A percentile compares a stretch with the other conserved stretches of the same genome.
phyloP scores from a whole-genome alignment of 2,113 vertebrate genomes.

The Geococcyx californianus region DNA sequence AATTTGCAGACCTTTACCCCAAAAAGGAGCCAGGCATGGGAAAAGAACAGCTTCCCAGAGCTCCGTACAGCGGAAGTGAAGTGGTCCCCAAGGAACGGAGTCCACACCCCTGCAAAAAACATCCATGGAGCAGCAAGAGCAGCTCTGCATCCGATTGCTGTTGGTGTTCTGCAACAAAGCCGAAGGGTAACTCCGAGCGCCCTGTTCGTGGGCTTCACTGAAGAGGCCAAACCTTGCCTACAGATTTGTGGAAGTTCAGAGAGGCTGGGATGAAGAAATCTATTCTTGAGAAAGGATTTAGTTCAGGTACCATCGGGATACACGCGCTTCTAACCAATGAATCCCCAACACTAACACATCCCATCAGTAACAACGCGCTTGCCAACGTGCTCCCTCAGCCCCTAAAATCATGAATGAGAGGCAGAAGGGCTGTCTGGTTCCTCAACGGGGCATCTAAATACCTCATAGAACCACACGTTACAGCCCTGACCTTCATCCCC shows the following conservation, averaged over 20 bases:
- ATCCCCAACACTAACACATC: neutral
- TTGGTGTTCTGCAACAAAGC: neutral
- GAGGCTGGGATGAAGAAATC: neutral
- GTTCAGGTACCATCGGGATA: neutral
- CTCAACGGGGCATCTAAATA: neutral
- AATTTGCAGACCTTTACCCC: conserved; percentile 77
- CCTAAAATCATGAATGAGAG: neutral
- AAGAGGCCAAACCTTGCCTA: neutral
- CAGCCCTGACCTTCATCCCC: too few species aligned
- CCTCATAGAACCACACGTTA: accelerated
- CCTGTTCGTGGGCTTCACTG: neutral
- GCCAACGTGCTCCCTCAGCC: neutral
- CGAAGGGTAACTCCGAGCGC: accelerated
- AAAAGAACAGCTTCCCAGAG: conserved; percentile 72
- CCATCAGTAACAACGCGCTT: neutral
- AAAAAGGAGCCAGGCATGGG: conserved; percentile 69
- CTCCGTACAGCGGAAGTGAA: neutral
- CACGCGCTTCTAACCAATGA: neutral
- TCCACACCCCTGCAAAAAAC: neutral
- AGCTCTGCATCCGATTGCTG: neutral
- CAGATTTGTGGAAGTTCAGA: neutral
- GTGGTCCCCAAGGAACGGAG: conserved; percentile 35
- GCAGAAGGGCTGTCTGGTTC: neutral
- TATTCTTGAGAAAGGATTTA: neutral
- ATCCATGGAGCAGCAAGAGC: neutral